A percentile compares a stretch with the other conserved stretches of the same genome.
Conservation (phyloP, 2,888 invertebrate species). For the Mythimna pallens region DNA sequence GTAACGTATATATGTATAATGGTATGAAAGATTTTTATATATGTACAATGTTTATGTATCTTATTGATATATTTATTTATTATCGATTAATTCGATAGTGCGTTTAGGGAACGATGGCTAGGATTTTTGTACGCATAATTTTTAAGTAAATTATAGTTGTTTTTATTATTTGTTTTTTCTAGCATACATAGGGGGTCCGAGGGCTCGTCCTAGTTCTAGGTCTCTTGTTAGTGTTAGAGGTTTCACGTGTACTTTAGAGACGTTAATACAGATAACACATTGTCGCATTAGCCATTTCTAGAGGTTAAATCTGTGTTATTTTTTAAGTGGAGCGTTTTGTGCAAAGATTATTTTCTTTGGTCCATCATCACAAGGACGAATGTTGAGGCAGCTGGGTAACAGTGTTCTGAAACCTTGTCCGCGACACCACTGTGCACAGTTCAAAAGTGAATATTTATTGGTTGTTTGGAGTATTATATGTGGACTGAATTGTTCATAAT, state of each 20-base stretch:
- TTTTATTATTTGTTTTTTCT: conserved; percentile 86
- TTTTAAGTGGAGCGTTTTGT: conserved; percentile 72
- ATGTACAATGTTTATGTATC: conserved; percentile 88
- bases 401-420: conserved; percentile 25
- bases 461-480: conserved; percentile 57
- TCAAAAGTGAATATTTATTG: conserved; percentile 57
- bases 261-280: conserved; percentile 70
- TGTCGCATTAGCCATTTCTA: conserved; percentile 80
- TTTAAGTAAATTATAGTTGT: conserved; percentile 90
- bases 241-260: conserved; percentile 79
- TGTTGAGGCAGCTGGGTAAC: conserved; percentile 69
- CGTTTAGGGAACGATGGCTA: conserved; percentile 82
- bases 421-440: conserved; percentile 39
- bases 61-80: conserved; percentile 87
- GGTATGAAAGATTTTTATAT: conserved; percentile 84
- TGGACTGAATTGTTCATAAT: conserved; percentile 39
- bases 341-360: conserved; percentile 60
- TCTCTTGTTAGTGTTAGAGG: conserved; percentile 79
- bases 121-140: conserved; percentile 89
- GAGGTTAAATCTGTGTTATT: conserved; percentile 81
- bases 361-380: conserved; percentile 72
- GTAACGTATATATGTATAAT: conserved; percentile 82
- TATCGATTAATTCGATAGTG: conserved; percentile 81
- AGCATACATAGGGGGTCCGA: conserved; percentile 77
- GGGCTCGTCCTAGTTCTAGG: conserved; percentile 76